A percentile compares a stretch with the other conserved stretches of the same genome.
Conservation (phyloP, 1,140 invertebrate genomes). For the Pseudoatta argentina region DNA sequence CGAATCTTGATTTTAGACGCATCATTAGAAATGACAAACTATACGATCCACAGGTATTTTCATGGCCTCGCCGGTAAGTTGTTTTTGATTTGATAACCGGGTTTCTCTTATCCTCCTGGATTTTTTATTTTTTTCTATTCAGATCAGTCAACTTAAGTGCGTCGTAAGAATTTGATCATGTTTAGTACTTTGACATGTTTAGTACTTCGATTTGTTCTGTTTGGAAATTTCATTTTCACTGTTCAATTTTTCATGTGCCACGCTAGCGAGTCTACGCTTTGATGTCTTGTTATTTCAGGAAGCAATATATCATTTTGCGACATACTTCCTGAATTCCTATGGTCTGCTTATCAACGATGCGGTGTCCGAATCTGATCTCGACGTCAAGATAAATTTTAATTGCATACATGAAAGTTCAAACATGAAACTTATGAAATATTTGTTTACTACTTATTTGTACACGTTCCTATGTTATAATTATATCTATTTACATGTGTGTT, state of each 20-base stretch:
- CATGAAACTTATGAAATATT: background rate
- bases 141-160: background rate
- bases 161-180: background rate
- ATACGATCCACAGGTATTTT: background rate
- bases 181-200: background rate
- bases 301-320: constrained; percentile 19
- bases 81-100: constrained; percentile 11
- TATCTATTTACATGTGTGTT: background rate
- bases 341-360: constrained; percentile 1
- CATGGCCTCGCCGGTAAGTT: background rate
- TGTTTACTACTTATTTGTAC: constrained; percentile 1
- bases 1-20: constrained; percentile 2
- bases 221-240: background rate
- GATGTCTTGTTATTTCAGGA: constrained; percentile 31
- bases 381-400: constrained; percentile 11
- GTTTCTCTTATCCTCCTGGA: background rate
- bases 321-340: background rate
- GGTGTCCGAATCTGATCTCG: background rate
- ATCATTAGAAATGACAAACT: constrained; percentile 27
- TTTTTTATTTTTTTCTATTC: too few relatives aligned
- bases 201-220: background rate
- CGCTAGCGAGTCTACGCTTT: background rate
- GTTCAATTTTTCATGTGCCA: background rate
- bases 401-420: background rate
- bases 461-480: background rate